Conservation (phyloP, 1,140 invertebrate species). For the Brachionus sp. region DNA sequence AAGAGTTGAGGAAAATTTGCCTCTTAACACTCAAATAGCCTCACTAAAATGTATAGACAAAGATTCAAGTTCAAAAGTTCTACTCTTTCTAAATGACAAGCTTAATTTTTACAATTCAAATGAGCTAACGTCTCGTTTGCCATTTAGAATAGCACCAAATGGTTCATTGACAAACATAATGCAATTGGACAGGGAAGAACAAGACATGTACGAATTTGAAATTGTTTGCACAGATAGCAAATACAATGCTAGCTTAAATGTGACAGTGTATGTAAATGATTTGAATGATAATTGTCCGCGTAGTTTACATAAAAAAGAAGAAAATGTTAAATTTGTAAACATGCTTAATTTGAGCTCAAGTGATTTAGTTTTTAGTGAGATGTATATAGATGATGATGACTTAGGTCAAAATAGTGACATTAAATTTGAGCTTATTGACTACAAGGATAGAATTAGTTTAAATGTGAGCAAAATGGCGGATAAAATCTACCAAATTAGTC, state of each 20-base stretch:
- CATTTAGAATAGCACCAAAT: not conserved
- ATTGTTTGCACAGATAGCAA: not conserved
- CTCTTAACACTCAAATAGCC: not conserved
- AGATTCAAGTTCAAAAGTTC: not conserved
- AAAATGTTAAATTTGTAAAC: not conserved
- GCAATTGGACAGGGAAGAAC: not conserved
- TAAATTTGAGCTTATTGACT: not conserved
- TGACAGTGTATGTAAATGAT: not conserved
- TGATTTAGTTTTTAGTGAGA: not conserved
- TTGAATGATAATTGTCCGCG: slow-evolving; percentile 17
- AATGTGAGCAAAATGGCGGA: not conserved
- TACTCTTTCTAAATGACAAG: not conserved
- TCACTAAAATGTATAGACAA: not conserved
- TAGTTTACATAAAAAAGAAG: not conserved
- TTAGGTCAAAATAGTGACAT: not conserved
- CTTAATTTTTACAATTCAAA: not conserved
- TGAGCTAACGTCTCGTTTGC: not conserved
- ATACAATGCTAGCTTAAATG: not conserved
- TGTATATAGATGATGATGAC: not conserved
- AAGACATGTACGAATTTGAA: not conserved
- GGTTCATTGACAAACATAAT: not conserved
- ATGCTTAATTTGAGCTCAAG: not conserved
- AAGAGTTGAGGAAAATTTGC: not conserved
- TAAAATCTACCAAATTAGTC: not conserved
- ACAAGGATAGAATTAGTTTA: not conserved